These are phyloP conservation scores for Ia io DNA, from an alignment of 2,113 vertebrate species.

Conservation along the genomic window DNA sequence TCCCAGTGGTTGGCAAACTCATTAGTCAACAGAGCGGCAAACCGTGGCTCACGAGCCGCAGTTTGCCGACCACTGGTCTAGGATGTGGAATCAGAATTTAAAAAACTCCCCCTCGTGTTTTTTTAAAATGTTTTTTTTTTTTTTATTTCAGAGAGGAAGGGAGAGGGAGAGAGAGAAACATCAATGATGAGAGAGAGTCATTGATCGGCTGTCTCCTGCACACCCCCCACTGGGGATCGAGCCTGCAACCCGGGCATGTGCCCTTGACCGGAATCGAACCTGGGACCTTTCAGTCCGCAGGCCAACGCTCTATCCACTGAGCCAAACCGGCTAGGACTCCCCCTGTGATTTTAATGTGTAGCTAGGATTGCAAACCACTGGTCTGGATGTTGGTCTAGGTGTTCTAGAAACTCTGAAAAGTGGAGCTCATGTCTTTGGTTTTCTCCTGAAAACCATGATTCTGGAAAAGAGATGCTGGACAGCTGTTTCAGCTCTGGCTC, in stretches of 20 bases:
- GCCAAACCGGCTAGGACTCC: not conserved
- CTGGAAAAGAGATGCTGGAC: not conserved
- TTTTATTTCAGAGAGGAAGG: not conserved
- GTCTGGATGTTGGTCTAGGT: not conserved
- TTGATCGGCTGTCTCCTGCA: too few species aligned
- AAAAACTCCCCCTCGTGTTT: not conserved
- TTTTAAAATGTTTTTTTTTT: conserved; percentile 30
- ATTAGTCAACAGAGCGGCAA: too few species aligned
- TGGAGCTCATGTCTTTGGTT: not conserved
- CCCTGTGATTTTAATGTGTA: not conserved
- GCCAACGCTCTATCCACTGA: too few species aligned
- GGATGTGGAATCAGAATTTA: not conserved
- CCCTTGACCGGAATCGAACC: too few species aligned
- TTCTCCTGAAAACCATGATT: not conserved
- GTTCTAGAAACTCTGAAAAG: not conserved
- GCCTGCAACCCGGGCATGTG: too few species aligned
- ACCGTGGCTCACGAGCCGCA: too few species aligned
- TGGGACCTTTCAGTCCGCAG: too few species aligned
- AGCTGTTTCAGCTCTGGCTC: not conserved
- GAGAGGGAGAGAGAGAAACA: too few species aligned
- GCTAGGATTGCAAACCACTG: not conserved
- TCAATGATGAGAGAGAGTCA: too few species aligned
- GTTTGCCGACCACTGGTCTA: not conserved
- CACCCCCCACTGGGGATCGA: too few species aligned
- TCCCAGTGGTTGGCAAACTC: too few species aligned